Conservation (phyloP, 2,888 invertebrate species). For the Yponomeuta evonymella region DNA sequence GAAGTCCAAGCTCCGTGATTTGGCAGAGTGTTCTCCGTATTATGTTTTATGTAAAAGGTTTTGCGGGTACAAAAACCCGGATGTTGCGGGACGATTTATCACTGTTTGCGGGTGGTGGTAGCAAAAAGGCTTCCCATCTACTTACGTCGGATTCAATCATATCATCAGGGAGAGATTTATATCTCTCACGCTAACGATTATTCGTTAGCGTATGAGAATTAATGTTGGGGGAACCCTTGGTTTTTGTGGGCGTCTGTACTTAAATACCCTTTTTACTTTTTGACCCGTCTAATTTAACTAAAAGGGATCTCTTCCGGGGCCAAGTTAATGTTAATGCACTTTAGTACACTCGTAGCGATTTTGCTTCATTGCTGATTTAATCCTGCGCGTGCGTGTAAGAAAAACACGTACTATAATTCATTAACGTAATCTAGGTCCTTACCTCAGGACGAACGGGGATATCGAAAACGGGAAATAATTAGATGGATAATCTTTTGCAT, state of each 20-base stretch:
- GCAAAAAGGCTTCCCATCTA: background rate
- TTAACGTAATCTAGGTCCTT: too few relatives aligned
- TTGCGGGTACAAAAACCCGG: background rate
- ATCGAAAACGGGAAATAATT: too few relatives aligned
- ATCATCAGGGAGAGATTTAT: background rate
- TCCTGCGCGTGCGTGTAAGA: too few relatives aligned
- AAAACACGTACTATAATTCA: too few relatives aligned
- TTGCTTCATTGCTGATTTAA: too few relatives aligned
- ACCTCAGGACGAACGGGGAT: too few relatives aligned
- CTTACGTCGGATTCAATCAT: background rate
- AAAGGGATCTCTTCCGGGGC: too few relatives aligned
- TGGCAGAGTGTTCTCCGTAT: background rate
- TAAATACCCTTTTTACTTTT: too few relatives aligned
- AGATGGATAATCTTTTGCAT: too few relatives aligned
- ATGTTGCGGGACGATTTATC: background rate
- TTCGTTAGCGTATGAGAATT: background rate
- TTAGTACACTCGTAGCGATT: too few relatives aligned
- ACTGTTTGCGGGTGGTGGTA: background rate
- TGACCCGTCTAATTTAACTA: too few relatives aligned
- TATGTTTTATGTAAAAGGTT: background rate
- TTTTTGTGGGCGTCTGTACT: background rate
- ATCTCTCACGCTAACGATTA: background rate
- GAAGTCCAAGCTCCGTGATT: background rate
- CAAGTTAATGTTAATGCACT: too few relatives aligned
- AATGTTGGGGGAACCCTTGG: background rate